Base-by-base conservation (phyloP, 1,140 invertebrate genomes). In the Meloidogyne floridensis region DNA sequence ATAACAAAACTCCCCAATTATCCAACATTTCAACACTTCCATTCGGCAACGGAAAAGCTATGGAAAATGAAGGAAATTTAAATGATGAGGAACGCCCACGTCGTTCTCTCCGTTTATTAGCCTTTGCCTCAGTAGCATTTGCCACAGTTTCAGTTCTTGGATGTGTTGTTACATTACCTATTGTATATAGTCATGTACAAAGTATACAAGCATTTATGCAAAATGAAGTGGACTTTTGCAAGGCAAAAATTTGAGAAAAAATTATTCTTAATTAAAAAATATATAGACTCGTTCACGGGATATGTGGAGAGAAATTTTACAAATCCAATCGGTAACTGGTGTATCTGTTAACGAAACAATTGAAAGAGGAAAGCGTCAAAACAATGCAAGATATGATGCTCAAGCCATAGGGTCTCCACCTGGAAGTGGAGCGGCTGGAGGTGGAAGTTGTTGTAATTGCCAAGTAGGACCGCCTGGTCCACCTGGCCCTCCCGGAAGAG, bases 221-320 rank as follows among this genome's bases (percentile, higher is more conserved):
- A 56, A 90, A 89, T 77, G 88, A 89, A 82, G 89, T 90, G 4
- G 89, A 90, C 43, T 89, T 89, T 77, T 89, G 88, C 77, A 89
- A 89, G 85, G 88, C 89, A 13, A 15, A 76, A 42, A 75, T 11
- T 51, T n/a, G n/a, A 11, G 7, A 15, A 15, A 47, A 59, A 32
- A 43, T 75, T 15, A 69, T 73, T 72, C 2, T 18, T 20, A 1
- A 8, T 51, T 59, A 10, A 47, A 11, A 13, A 75, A 43, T 9
- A 74, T 86, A 75, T 73, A 87, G 86, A 88, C 87, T 15, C 85
- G 88, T 20, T 87, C 86, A 43, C 84, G 88, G 11, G 88, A 89
- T 59, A 90, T 89, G 88, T 89, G 88, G 88, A 81, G 83, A 53
- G 87, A 89, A 77, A 89, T 89, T 87, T 84, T 90, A 13, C 85